A percentile compares a stretch with the other conserved stretches of the same genome.
Evolutionary conservation across 2,797 vertebrate species (phyloP).

Genomic region (Lutjanus argentimaculatus): DNA sequence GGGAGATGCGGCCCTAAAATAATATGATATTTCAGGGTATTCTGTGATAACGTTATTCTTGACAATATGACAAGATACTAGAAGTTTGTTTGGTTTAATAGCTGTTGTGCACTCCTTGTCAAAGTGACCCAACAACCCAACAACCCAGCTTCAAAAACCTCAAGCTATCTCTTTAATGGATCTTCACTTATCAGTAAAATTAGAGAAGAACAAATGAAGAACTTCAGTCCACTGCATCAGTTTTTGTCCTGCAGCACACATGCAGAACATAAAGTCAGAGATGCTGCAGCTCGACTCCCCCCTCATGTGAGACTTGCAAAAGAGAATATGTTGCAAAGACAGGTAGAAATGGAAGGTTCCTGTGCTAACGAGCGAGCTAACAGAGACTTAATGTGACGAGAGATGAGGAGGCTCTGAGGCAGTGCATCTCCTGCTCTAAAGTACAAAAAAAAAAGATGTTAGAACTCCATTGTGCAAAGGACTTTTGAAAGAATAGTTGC

Average conservation of each 20-base stretch:
- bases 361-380: background rate
- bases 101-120: no score
- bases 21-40: no score
- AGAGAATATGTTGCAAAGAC: background rate
- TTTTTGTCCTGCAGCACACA: background rate
- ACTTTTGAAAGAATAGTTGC: background rate
- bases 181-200: background rate
- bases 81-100: no score
- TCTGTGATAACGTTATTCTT: no score
- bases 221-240: background rate
- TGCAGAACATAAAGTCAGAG: background rate
- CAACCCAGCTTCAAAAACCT: no score
- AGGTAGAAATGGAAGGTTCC: background rate
- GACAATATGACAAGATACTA: no score
- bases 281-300: background rate
- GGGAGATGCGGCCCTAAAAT: no score
- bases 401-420: no score
- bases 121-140: no score
- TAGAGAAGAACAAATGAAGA: background rate
- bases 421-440: background rate
- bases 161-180: no score
- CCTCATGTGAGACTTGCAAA: background rate
- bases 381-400: background rate
- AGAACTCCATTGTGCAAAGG: background rate
- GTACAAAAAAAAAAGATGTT: background rate